Conservation (phyloP, 2,888 invertebrate genomes). For the Drosophila kuntzei region DNA sequence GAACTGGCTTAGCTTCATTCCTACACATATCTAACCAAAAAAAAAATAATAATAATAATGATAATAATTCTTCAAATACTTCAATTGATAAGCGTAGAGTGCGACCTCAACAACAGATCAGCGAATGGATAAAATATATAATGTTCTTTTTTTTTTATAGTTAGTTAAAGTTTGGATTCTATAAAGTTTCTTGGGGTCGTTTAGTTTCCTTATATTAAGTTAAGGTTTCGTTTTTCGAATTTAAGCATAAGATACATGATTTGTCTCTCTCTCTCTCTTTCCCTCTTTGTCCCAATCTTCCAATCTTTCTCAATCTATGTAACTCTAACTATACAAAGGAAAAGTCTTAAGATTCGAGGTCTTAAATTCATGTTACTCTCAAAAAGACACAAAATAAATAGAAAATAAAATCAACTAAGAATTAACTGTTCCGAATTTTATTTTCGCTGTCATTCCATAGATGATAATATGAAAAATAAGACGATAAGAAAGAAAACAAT, state of each 20-base stretch:
- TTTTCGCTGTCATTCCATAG: not conserved
- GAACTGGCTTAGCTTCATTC: slow-evolving; percentile 37
- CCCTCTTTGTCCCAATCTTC: not conserved
- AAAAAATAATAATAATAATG: not conserved
- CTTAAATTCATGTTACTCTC: slow-evolving; percentile 11
- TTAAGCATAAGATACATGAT: not conserved
- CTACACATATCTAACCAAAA: slow-evolving; percentile 47
- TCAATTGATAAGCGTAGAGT: slow-evolving; percentile 14
- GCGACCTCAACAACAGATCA: slow-evolving; percentile 19
- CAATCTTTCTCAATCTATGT: slow-evolving; percentile 5
- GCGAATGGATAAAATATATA: not conserved
- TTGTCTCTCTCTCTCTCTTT: not conserved
- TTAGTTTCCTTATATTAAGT: not conserved
- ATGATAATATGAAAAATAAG: not conserved
- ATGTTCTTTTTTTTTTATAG: not conserved
- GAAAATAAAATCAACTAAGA: not conserved
- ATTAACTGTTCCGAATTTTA: slow-evolving; percentile 9
- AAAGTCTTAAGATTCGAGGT: slow-evolving; percentile 29
- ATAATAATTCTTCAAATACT: slow-evolving; percentile 1
- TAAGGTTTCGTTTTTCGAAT: slow-evolving; percentile 6
- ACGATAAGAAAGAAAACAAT: slow-evolving; percentile 1
- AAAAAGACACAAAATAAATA: slow-evolving; percentile 13
- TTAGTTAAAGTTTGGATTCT: not conserved
- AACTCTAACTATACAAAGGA: slow-evolving; percentile 1
- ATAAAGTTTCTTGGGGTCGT: not conserved